Evolutionary conservation across 23 tunicate species (phyloP).

Genomic region (Ciona savignyi): DNA sequence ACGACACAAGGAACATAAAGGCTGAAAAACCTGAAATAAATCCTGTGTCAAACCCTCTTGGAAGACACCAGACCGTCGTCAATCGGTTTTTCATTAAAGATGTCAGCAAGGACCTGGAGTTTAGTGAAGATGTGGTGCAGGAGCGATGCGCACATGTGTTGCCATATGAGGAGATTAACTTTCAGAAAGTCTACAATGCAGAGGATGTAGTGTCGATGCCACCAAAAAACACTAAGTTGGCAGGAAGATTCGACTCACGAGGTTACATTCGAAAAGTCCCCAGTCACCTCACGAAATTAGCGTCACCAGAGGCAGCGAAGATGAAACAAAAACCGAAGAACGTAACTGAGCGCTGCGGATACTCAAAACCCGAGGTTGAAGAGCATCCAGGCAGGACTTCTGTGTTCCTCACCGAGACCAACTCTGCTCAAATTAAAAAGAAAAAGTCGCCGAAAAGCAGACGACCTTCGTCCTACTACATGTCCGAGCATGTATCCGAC

Average conservation of each 20-base stretch:
- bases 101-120: conserved; percentile 44
- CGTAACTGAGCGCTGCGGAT: conserved; percentile 42
- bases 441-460: not conserved
- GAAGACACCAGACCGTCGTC: conserved; percentile 43
- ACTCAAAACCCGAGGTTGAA: conserved; percentile 5
- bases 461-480: not conserved
- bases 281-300: conserved; percentile 36
- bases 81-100: conserved; percentile 25
- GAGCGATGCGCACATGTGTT: conserved; percentile 61
- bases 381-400: not conserved
- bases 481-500: not conserved
- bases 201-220: conserved; percentile 21
- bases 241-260: conserved; percentile 63
- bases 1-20: conserved; percentile 62
- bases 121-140: conserved; percentile 51
- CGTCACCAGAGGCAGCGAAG: conserved; percentile 31
- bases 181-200: conserved; percentile 34
- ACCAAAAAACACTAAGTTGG: not conserved
- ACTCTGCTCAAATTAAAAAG: conserved; percentile 1
- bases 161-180: conserved; percentile 41
- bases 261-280: conserved; percentile 60
- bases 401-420: conserved; percentile 1
- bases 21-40: conserved; percentile 12
- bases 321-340: conserved; percentile 16
- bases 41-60: conserved; percentile 52